Conservation (phyloP, 2,888 invertebrate genomes). For the Diploptera punctata region DNA sequence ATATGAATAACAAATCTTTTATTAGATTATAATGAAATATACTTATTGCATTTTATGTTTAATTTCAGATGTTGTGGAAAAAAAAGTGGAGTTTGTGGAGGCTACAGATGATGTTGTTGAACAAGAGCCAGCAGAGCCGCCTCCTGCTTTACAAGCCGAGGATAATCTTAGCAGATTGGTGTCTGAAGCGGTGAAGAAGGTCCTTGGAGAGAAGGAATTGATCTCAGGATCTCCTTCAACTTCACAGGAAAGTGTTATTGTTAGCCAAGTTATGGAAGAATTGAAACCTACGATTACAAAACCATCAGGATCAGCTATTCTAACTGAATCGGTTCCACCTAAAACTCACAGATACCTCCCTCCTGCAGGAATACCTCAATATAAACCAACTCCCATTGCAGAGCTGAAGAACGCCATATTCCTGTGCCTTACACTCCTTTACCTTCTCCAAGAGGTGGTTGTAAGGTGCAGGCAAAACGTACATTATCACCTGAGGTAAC, state of each 20-base stretch:
- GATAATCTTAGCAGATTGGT: slow-evolving; percentile 65
- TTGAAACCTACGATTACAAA: slow-evolving; percentile 53
- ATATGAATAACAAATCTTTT: no score
- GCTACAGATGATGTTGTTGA: no score
- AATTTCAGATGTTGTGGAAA: no score
- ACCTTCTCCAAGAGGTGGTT: slow-evolving; percentile 8
- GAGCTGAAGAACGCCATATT: slow-evolving; percentile 59
- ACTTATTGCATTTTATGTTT: no score
- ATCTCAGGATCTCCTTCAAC: no score
- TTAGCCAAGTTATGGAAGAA: slow-evolving; percentile 60
- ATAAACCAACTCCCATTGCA: slow-evolving; percentile 71
- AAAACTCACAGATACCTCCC: slow-evolving; percentile 9
- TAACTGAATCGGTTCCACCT: no score
- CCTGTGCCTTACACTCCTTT: slow-evolving; percentile 48
- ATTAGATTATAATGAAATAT: no score
- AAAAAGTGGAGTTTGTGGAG: no score
- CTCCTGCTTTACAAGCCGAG: no score
- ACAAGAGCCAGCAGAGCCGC: no score
- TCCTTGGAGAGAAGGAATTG: slow-evolving; percentile 52
- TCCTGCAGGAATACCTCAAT: slow-evolving; percentile 51
- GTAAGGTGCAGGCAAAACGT: not conserved
- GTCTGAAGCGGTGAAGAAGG: slow-evolving; percentile 67
- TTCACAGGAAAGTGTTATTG: no score
- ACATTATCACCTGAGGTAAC: no score
- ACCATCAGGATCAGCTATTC: not conserved